These are phyloP conservation scores for Parnassius glacialis DNA, from an alignment of 2,888 invertebrate genomes.

Conservation along the genomic window DNA sequence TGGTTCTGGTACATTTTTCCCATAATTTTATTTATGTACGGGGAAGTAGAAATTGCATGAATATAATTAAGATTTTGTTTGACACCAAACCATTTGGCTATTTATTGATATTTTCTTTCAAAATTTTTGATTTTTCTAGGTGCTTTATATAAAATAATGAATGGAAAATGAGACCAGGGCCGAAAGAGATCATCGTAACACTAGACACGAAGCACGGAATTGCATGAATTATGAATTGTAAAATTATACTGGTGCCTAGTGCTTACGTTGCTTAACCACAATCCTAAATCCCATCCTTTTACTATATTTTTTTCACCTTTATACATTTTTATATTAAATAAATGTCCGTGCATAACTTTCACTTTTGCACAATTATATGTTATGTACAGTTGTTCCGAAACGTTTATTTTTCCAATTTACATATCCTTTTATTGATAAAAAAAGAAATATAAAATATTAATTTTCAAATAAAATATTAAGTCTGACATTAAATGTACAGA, in stretches of 20 bases:
- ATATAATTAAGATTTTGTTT: slow-evolving; percentile 23
- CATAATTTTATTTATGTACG: slow-evolving; percentile 37
- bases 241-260: slow-evolving; percentile 32
- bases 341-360: neutral
- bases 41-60: slow-evolving; percentile 40
- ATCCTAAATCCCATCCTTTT: slow-evolving; percentile 25
- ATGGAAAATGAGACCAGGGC: slow-evolving; percentile 76
- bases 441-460: too few species aligned
- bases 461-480: too few species aligned
- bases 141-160: slow-evolving; percentile 39
- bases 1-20: slow-evolving; percentile 76
- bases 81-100: slow-evolving; percentile 29
- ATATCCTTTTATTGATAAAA: too few species aligned
- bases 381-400: slow-evolving; percentile 21
- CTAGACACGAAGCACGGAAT: slow-evolving; percentile 58
- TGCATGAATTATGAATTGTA: slow-evolving; percentile 47
- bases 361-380: slow-evolving; percentile 26
- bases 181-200: slow-evolving; percentile 74
- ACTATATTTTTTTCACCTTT: slow-evolving; percentile 12
- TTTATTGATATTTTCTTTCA: slow-evolving; percentile 38
- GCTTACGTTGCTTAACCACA: slow-evolving; percentile 35
- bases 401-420: neutral
- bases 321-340: neutral
- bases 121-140: slow-evolving; percentile 64
- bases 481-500: too few species aligned